Percentiles rank a stretch among this genome's conserved stretches.
Evolutionary conservation across 2,797 vertebrate species (phyloP).

Genomic region (Sebastes matsubarae): DNA sequence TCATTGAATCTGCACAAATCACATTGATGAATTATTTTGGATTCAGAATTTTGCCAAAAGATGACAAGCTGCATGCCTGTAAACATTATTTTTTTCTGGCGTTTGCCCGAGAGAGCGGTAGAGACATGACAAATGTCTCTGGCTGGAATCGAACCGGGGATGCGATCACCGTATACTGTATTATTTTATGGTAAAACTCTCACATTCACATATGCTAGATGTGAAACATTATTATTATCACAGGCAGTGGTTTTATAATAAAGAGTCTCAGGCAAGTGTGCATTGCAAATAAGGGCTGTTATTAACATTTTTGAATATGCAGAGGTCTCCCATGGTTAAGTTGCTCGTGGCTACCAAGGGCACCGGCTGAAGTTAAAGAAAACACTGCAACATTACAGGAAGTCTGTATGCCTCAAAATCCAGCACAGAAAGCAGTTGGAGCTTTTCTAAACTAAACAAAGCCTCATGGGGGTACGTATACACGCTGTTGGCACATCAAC

Average conservation of each 20-base stretch:
- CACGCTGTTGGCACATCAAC: not conserved
- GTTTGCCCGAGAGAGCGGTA: not conserved
- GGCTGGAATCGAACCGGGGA: not conserved
- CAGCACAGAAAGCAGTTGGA: not conserved
- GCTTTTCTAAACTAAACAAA: not conserved
- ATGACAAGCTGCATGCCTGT: no score
- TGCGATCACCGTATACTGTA: no score
- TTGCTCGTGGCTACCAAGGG: constrained; percentile 21
- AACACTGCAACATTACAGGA: not conserved
- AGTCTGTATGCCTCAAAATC: not conserved
- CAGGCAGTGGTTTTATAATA: not conserved
- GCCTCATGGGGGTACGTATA: not conserved
- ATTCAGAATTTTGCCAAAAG: fast-evolving
- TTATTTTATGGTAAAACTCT: not conserved
- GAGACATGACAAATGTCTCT: not conserved
- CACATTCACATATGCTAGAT: not conserved
- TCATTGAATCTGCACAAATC: no score
- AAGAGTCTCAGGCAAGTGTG: not conserved
- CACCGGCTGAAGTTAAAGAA: not conserved
- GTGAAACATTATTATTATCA: not conserved
- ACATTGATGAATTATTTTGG: no score
- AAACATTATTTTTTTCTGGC: not conserved
- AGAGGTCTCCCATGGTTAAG: not conserved
- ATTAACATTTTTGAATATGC: constrained; percentile 27
- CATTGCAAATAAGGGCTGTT: not conserved